A percentile compares a stretch with the other conserved stretches of the same genome.
phyloP scores from a whole-genome alignment of 2,797 vertebrate species.

The Geotrypetes seraphini region DNA sequence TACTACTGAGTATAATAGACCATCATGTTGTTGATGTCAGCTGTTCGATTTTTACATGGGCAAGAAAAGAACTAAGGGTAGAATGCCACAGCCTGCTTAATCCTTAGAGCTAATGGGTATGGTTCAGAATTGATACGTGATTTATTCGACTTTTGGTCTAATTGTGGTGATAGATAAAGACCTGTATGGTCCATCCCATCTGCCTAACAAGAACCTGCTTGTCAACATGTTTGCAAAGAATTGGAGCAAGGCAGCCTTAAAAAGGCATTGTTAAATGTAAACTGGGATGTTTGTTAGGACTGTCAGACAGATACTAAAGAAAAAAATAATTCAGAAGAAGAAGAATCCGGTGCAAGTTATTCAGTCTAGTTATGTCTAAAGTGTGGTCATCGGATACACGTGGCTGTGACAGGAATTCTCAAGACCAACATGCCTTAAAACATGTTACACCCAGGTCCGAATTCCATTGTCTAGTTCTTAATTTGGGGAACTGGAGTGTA shows the following conservation, averaged over 20 bases:
- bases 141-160: too few relatives aligned
- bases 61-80: slow-evolving; percentile 76
- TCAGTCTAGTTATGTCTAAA: slow-evolving; percentile 86
- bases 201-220: slow-evolving; percentile 71
- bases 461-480: slow-evolving; percentile 80
- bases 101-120: slow-evolving; percentile 59
- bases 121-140: too few relatives aligned
- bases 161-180: too few relatives aligned
- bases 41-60: slow-evolving; percentile 74
- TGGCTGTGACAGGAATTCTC: slow-evolving; percentile 74
- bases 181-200: too few relatives aligned
- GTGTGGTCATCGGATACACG: slow-evolving; percentile 82
- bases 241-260: slow-evolving; percentile 71
- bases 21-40: slow-evolving; percentile 13
- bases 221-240: slow-evolving; percentile 80
- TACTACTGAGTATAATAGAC: too few relatives aligned
- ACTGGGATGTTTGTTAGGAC: slow-evolving; percentile 74
- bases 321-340: slow-evolving; percentile 32
- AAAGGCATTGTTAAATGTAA: slow-evolving; percentile 55
- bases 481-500: slow-evolving; percentile 79
- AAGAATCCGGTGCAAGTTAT: slow-evolving; percentile 39
- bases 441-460: slow-evolving; percentile 77
- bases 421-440: slow-evolving; percentile 74
- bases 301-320: slow-evolving; percentile 60
- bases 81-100: slow-evolving; percentile 48